Conservation (phyloP, 1,140 invertebrate genomes). For the Drosophila virilis region DNA sequence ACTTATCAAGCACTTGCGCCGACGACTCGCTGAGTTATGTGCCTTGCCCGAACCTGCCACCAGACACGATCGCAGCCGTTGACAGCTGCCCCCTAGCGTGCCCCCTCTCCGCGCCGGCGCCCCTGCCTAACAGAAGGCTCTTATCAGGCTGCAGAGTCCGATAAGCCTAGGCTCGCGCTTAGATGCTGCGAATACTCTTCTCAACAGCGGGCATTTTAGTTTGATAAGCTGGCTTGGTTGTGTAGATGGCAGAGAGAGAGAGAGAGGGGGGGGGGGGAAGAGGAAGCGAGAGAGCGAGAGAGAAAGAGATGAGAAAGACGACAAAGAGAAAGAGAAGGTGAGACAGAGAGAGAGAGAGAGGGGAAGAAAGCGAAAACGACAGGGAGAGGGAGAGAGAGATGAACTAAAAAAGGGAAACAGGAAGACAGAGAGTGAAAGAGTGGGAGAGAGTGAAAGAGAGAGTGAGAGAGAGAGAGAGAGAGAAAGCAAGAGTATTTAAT, state of each 20-base stretch:
- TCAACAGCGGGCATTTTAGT: neutral
- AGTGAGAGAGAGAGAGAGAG: neutral
- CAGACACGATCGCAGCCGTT: constrained; percentile 27
- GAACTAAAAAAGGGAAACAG: no score
- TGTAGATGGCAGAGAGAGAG: neutral
- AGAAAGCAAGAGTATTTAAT: neutral
- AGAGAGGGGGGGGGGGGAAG: no score
- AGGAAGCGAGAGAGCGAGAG: no score
- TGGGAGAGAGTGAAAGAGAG: neutral
- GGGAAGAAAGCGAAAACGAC: no score
- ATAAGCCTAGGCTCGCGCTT: constrained; percentile 7
- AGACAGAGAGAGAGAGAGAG: neutral
- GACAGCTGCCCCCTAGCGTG: constrained; percentile 31
- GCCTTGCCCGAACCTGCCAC: constrained; percentile 39
- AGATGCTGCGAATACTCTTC: constrained; percentile 7
- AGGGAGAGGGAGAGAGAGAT: no score
- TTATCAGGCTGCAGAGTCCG: constrained; percentile 15
- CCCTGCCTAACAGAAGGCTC: neutral
- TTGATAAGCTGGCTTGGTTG: neutral
- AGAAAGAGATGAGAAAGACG: no score
- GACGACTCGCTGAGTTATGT: constrained; percentile 47
- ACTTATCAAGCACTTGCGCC: constrained; percentile 33
- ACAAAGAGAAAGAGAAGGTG: neutral
- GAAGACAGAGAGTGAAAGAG: neutral
- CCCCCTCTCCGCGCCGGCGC: neutral